A percentile compares a stretch with the other conserved stretches of the same genome.
These are phyloP conservation scores for Ophioderma brevispina DNA, from an alignment of 35 echinoderm and acorn worm species.

Conservation along the genomic window DNA sequence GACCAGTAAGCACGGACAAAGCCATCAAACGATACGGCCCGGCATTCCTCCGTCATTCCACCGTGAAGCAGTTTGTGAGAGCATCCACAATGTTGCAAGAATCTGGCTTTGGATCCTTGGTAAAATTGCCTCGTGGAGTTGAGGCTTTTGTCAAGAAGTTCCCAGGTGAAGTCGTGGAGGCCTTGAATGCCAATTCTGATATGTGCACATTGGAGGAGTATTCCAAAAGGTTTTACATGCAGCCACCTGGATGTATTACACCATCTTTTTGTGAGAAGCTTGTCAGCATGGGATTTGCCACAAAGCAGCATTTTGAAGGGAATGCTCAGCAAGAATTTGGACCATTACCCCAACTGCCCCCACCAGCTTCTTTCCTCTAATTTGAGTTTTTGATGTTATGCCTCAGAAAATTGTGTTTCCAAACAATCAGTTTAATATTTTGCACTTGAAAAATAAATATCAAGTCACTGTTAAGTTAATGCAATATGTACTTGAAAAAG, in stretches of 20 bases:
- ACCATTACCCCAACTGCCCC: no score
- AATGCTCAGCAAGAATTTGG: no score
- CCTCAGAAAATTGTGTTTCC: no score
- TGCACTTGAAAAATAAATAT: no score
- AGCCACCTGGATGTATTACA: background rate
- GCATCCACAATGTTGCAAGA: background rate
- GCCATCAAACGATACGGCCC: conserved; percentile 2
- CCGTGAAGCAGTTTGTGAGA: background rate
- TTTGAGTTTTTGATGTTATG: no score
- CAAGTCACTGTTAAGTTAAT: no score
- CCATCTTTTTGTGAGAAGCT: background rate
- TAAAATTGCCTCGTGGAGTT: background rate
- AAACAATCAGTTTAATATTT: no score
- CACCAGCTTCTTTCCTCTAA: no score
- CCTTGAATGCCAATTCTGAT: background rate
- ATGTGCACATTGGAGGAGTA: background rate
- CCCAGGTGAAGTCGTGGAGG: background rate
- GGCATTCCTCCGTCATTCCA: background rate
- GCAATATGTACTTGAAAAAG: no score
- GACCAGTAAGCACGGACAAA: background rate
- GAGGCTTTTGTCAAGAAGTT: background rate
- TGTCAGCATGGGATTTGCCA: background rate
- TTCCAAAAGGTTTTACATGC: background rate
- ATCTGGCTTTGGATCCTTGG: background rate
- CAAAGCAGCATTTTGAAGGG: background rate